Conservation (phyloP, 1,140 invertebrate species). For the Plectrocnemia conspersa region DNA sequence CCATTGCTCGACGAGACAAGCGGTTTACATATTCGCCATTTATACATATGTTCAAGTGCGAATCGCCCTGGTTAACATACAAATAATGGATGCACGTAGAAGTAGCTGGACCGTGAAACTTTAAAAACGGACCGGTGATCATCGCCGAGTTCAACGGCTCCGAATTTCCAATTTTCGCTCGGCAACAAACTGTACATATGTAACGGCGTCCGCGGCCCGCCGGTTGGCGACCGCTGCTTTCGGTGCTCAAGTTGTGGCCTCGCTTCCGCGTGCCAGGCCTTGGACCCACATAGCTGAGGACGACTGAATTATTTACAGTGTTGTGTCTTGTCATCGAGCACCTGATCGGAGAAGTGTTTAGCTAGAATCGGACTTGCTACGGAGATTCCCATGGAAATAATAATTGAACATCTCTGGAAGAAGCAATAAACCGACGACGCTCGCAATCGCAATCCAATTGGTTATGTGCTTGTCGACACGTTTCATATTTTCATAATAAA, state of each 20-base stretch:
- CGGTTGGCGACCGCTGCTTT: not conserved
- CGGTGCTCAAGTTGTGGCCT: conserved; percentile 1
- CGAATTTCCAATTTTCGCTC: not conserved
- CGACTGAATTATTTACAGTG: too few species aligned
- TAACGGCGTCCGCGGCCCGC: not conserved
- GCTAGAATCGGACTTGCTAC: too few species aligned
- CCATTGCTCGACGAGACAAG: too few species aligned
- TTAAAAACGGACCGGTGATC: not conserved
- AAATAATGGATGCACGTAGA: not conserved
- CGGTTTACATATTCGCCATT: not conserved
- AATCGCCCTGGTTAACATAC: not conserved
- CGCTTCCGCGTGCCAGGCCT: conserved; percentile 22
- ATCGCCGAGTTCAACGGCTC: not conserved
- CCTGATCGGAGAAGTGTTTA: too few species aligned
- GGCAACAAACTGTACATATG: not conserved
- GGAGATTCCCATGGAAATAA: too few species aligned
- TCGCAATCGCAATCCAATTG: too few species aligned
- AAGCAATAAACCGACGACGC: too few species aligned
- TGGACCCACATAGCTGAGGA: conserved; percentile 18
- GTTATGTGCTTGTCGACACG: too few species aligned
- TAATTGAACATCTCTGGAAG: too few species aligned
- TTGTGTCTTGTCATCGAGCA: too few species aligned
- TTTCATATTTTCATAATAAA: too few species aligned
- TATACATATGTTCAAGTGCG: not conserved
- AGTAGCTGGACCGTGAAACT: conserved; percentile 4